phyloP scores from a whole-genome alignment of 1,140 invertebrate species.

The Drosophila mojavensis region DNA sequence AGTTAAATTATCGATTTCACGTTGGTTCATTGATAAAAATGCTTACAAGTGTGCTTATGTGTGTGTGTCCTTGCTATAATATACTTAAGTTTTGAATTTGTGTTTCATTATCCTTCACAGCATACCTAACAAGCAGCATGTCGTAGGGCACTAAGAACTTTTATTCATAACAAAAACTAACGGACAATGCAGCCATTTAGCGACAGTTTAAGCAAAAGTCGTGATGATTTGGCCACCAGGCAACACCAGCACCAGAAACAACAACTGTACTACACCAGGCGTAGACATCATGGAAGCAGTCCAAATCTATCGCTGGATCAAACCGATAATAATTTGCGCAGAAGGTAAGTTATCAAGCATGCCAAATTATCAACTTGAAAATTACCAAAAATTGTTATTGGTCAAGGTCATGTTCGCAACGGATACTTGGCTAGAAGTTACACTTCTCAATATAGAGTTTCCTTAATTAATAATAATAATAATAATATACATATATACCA shows the following conservation, averaged over 20 bases:
- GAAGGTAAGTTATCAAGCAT: slow-evolving; percentile 62
- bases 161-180: slow-evolving; percentile 30
- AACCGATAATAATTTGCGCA: slow-evolving; percentile 77
- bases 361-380: not conserved
- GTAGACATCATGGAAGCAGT: slow-evolving; percentile 78
- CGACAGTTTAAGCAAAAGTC: slow-evolving; percentile 80
- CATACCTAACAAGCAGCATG: slow-evolving; percentile 45
- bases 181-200: slow-evolving; percentile 81
- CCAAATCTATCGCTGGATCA: slow-evolving; percentile 76
- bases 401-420: slow-evolving; percentile 29
- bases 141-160: slow-evolving; percentile 50
- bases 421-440: not conserved
- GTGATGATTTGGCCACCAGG: slow-evolving; percentile 78
- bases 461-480: not conserved
- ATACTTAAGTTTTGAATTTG: slow-evolving; percentile 1
- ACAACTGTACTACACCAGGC: slow-evolving; percentile 54
- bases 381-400: slow-evolving; percentile 27
- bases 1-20: slow-evolving; percentile 55
- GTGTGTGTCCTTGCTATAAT: not conserved
- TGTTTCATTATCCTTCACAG: slow-evolving; percentile 18
- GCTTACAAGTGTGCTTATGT: slow-evolving; percentile 8
- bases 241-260: slow-evolving; percentile 46
- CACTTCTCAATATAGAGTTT: not conserved
- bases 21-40: slow-evolving; percentile 71
- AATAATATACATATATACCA: not conserved